Conservation (phyloP, 2,113 vertebrate species). For the Rallus limicola region DNA sequence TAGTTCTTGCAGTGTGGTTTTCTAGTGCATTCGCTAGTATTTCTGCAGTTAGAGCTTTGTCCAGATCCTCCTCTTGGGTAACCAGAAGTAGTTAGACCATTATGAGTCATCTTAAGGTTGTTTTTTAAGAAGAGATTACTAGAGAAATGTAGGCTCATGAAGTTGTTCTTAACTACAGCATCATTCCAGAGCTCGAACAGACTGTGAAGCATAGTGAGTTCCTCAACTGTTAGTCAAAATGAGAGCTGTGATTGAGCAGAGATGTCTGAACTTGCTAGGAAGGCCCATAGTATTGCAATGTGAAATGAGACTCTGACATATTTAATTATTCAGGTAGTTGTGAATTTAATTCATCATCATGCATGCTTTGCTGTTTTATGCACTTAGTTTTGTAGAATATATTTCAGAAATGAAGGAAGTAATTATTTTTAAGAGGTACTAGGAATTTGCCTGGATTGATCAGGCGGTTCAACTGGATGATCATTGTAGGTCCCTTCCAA, state of each 20-base stretch:
- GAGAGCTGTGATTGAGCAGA: background rate
- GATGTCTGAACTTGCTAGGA: background rate
- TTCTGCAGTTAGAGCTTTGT: background rate
- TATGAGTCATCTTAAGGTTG: background rate
- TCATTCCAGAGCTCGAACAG: background rate
- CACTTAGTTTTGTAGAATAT: background rate
- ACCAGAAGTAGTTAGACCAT: background rate
- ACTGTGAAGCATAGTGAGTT: background rate
- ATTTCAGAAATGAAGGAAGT: background rate
- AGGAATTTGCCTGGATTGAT: background rate
- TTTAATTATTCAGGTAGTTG: background rate
- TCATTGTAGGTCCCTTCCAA: background rate
- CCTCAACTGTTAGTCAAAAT: background rate
- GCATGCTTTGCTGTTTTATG: no score
- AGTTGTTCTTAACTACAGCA: background rate
- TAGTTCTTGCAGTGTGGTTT: background rate
- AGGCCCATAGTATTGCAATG: background rate
- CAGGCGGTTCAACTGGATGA: background rate
- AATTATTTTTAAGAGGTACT: background rate
- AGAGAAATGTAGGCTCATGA: background rate
- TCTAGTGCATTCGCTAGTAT: background rate
- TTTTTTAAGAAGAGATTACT: background rate
- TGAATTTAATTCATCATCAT: background rate
- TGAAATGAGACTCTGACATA: background rate
- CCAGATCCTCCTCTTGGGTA: background rate